These are phyloP conservation scores for Scomberomorus guttatus DNA, from an alignment of 2,797 vertebrate species.

Conservation along the genomic window DNA sequence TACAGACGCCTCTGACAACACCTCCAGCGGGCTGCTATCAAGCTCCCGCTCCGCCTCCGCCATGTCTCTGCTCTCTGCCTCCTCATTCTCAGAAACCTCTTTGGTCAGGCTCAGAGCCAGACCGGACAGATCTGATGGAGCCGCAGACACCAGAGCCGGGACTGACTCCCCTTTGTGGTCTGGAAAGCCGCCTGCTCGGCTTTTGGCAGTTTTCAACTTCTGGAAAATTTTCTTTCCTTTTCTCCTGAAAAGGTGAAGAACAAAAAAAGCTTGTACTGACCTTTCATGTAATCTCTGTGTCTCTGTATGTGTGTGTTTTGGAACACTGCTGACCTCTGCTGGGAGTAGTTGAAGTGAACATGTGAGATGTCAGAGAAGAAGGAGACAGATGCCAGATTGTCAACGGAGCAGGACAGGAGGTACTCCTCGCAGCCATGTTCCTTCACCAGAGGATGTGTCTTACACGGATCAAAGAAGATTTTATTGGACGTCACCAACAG, in stretches of 20 bases:
- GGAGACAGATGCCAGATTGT: constrained; percentile 81
- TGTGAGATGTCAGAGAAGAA: constrained; percentile 86
- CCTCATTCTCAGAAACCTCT: constrained; percentile 54
- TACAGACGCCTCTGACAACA: constrained; percentile 55
- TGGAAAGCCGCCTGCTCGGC: constrained; percentile 13
- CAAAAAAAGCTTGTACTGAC: not conserved
- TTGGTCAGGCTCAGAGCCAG: constrained; percentile 45
- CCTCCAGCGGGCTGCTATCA: constrained; percentile 46
- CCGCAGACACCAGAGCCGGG: constrained; percentile 46
- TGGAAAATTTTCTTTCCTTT: constrained; percentile 75
- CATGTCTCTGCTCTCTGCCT: constrained; percentile 71
- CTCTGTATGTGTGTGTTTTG: constrained; percentile 1
- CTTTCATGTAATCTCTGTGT: not conserved
- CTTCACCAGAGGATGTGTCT: constrained; percentile 86
- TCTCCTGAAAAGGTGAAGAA: constrained; percentile 66
- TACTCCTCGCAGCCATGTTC: constrained; percentile 89
- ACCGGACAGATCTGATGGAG: constrained; percentile 45
- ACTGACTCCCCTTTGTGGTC: constrained; percentile 37
- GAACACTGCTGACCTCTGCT: constrained; percentile 78
- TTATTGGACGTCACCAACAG: constrained; percentile 87
- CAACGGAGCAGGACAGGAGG: constrained; percentile 84
- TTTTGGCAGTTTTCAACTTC: constrained; percentile 69
- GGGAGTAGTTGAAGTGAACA: constrained; percentile 83
- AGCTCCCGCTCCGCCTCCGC: constrained; percentile 68
- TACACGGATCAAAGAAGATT: constrained; percentile 89